phyloP scores from a whole-genome alignment of 1,140 invertebrate genomes.

The Procambarus virginalis region DNA sequence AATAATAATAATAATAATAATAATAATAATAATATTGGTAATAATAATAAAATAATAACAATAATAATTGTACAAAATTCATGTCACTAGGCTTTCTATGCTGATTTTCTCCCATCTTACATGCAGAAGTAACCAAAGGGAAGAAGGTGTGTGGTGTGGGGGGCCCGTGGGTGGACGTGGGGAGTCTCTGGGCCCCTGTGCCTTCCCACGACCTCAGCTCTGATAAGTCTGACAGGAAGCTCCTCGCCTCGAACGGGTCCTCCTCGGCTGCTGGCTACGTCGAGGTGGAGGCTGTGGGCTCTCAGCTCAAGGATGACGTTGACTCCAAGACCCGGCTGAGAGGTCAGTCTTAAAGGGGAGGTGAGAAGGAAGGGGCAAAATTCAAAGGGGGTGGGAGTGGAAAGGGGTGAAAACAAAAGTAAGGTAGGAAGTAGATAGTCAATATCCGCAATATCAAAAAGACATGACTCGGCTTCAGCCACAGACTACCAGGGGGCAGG shows the following conservation, averaged over 20 bases:
- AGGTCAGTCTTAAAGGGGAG: conserved; percentile 18
- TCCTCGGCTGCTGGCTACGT: conserved; percentile 35
- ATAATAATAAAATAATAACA: too few relatives aligned
- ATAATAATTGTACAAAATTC: too few relatives aligned
- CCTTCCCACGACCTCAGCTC: conserved; percentile 41
- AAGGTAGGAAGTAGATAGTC: too few relatives aligned
- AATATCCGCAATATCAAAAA: not conserved
- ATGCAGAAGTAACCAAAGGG: not conserved
- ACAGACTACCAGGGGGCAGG: too few relatives aligned
- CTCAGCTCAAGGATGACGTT: conserved; percentile 28
- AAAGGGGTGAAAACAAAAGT: too few relatives aligned
- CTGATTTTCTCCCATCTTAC: too few relatives aligned
- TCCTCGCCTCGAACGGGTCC: conserved; percentile 30
- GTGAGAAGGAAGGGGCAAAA: too few relatives aligned
- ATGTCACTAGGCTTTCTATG: too few relatives aligned
- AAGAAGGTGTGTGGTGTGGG: conserved; percentile 22
- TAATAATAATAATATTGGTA: too few relatives aligned
- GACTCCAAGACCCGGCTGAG: conserved; percentile 10
- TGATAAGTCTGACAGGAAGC: conserved; percentile 59
- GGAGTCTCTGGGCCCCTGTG: conserved; percentile 47
- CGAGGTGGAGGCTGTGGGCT: conserved; percentile 24
- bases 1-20: too few relatives aligned
- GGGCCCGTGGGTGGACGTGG: conserved; percentile 46
- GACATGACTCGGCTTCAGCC: not conserved
- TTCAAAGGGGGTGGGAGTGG: too few relatives aligned